Conservation (phyloP, 1,140 invertebrate genomes). For the Drosophila varians region DNA sequence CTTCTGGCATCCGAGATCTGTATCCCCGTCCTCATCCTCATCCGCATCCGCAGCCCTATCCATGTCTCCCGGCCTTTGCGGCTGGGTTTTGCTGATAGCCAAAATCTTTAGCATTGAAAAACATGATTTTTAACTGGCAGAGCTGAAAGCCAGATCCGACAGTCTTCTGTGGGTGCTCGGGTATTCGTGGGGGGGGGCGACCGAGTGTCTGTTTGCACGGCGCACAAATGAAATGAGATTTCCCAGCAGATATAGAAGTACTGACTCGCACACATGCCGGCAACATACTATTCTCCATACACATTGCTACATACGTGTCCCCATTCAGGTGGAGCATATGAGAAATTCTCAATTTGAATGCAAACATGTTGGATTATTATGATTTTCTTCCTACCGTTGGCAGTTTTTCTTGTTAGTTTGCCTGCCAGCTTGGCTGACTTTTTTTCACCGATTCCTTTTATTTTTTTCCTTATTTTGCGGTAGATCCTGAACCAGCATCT, state of each 20-base stretch:
- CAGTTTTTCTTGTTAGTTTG: constrained; percentile 58
- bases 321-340: constrained; percentile 45
- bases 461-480: constrained; percentile 17
- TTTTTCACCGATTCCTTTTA: constrained; percentile 4
- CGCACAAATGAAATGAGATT: constrained; percentile 76
- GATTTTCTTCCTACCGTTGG: constrained; percentile 72
- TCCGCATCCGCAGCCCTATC: neutral
- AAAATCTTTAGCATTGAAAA: constrained; percentile 66
- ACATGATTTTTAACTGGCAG: constrained; percentile 78
- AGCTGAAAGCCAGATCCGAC: constrained; percentile 59
- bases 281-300: constrained; percentile 2
- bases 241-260: constrained; percentile 59
- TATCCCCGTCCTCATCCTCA: constrained; percentile 1
- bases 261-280: constrained; percentile 16
- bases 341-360: constrained; percentile 81
- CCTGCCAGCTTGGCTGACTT: constrained; percentile 3
- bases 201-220: constrained; percentile 51
- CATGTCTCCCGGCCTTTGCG: neutral
- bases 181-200: neutral
- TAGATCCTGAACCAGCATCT: constrained; percentile 27
- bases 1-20: constrained; percentile 1
- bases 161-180: constrained; percentile 1
- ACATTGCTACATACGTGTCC: constrained; percentile 3
- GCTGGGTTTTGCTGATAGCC: constrained; percentile 59
- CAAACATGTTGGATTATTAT: constrained; percentile 81